Evolutionary conservation across 2,797 vertebrate species (phyloP), one percentile per base, ranked within the genome.

Genomic region (Microctenopoma lineatum): DNA sequence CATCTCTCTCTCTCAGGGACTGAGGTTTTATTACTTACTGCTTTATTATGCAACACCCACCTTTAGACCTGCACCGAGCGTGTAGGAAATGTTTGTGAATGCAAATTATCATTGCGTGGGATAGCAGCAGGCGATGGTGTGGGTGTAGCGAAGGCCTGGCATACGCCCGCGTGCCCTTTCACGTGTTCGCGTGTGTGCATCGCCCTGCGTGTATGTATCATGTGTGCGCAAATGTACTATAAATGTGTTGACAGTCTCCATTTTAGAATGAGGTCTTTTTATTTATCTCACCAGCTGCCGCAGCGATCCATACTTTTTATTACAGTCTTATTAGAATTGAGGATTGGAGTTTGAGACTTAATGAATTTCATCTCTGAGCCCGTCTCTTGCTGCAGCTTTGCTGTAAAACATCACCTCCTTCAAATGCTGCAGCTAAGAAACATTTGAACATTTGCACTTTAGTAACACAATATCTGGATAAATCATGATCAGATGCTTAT

Each of bases 331-430:
- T 91, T 92, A 80, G 87, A 85, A 68, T 59, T 16, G 79, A 80
- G 86, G 70, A 88, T 59, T 72, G 79, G 81, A 88, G 71, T 69
- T 81, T 48, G 65, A 83, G 73, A 86, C 74, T 87, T 87, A 90
- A 92, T 92, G 87, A 90, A 82, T 90, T 91, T 90, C 75, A 88
- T 88, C 87, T 89, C 51, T 1, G 50, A 65, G 76, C n/a, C 60
- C 64, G 52, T 78, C 51, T 15, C 75, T 26, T 59, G 63, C 62
- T 66, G 32, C 68, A 29, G 66, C 67, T 78, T 78, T 81, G 54
- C 82, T 77, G 45, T 80, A 75, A 70, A 79, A 84, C 81, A 76
- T 83, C 68, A 66, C 42, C 82, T 79, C 66, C 65, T 68, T 59
- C 59, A 59, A 64, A 74, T 55, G 75, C 56, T 60, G 66, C 6